Conservation (phyloP, 1,140 invertebrate species). For the Lutraria rhynchaena region DNA sequence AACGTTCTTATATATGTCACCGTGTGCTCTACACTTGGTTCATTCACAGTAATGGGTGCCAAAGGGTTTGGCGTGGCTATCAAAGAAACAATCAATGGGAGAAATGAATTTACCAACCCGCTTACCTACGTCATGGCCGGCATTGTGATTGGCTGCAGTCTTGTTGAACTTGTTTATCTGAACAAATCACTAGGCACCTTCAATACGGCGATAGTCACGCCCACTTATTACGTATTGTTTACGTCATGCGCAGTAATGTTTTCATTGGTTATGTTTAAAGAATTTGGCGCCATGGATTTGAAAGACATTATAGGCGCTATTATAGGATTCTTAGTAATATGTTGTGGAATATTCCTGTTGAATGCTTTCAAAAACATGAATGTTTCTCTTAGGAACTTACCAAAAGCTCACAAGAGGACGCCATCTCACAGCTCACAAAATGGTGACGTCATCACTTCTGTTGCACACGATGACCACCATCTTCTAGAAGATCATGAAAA, state of each 20-base stretch:
- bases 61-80: slow-evolving; percentile 97
- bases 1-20: slow-evolving; percentile 94
- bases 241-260: slow-evolving; percentile 96
- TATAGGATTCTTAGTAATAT: slow-evolving; percentile 95
- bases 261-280: slow-evolving; percentile 86
- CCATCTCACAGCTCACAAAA: slow-evolving; percentile 47
- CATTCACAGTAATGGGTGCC: slow-evolving; percentile 96
- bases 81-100: slow-evolving; percentile 88
- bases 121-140: slow-evolving; percentile 92
- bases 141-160: slow-evolving; percentile 88
- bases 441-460: slow-evolving; percentile 49
- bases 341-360: slow-evolving; percentile 94
- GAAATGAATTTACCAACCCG: slow-evolving; percentile 82
- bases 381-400: slow-evolving; percentile 85
- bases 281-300: slow-evolving; percentile 90
- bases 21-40: slow-evolving; percentile 95
- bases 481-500: slow-evolving; percentile 58
- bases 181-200: slow-evolving; percentile 95
- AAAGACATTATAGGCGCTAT: slow-evolving; percentile 92
- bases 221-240: slow-evolving; percentile 99
- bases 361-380: slow-evolving; percentile 94
- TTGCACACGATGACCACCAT: slow-evolving; percentile 59
- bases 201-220: slow-evolving; percentile 96
- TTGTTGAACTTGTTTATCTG: slow-evolving; percentile 95
- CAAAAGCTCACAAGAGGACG: slow-evolving; percentile 61